Percentiles rank a stretch among this genome's conserved stretches.
These are phyloP conservation scores for Oxyura jamaicensis DNA, from an alignment of 2,113 vertebrate genomes.

Conservation along the genomic window DNA sequence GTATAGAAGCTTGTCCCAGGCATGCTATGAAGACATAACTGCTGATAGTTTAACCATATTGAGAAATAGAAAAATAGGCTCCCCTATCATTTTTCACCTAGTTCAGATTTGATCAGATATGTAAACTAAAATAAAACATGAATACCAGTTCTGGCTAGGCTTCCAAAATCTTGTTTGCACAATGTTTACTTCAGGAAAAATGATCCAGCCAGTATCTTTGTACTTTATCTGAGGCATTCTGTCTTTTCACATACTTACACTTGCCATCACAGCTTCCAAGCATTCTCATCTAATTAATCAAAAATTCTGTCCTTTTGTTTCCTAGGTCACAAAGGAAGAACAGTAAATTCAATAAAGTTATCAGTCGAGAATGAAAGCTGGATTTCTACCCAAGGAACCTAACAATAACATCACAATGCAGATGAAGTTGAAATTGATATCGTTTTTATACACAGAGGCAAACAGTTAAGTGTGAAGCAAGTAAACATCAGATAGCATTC, in stretches of 20 bases:
- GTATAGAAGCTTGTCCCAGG: conserved; percentile 18
- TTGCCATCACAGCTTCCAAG: conserved; percentile 38
- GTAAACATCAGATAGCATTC: conserved; percentile 37
- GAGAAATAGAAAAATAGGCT: conserved; percentile 50
- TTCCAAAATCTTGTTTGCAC: neutral
- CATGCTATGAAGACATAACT: neutral
- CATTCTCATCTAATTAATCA: conserved; percentile 56
- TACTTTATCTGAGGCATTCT: conserved; percentile 45
- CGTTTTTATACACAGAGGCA: conserved; percentile 10
- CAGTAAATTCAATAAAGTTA: conserved; percentile 58
- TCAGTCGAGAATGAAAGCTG: neutral
- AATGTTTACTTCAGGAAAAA: conserved; percentile 44
- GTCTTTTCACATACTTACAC: conserved; percentile 17
- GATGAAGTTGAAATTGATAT: neutral
- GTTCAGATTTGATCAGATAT: conserved; percentile 36
- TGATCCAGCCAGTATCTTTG: neutral
- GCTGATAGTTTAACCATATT: conserved; percentile 43
- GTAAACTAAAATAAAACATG: neutral
- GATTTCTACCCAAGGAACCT: conserved; percentile 21
- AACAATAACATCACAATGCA: conserved; percentile 9
- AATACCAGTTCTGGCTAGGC: neutral
- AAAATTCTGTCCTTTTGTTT: conserved; percentile 15
- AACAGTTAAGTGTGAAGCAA: conserved; percentile 27
- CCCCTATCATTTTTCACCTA: conserved; percentile 47
- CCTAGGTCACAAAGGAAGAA: conserved; percentile 46